Conservation (phyloP, 2,797 vertebrate species). For the Monodelphis domestica region DNA sequence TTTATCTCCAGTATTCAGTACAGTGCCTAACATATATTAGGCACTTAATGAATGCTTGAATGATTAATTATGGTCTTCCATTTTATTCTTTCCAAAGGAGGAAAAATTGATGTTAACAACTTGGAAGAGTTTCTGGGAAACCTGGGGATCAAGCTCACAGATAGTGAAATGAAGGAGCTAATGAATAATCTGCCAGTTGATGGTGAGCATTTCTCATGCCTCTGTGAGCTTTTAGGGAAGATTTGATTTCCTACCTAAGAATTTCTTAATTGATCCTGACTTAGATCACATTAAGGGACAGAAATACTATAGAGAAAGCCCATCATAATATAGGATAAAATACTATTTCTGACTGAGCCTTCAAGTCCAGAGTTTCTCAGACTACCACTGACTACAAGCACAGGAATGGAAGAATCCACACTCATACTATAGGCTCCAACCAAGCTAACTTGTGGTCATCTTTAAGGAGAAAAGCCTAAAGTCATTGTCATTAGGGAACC, state of each 20-base stretch:
- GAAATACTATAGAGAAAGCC: not conserved
- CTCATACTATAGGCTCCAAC: not conserved
- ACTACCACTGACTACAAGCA: not conserved
- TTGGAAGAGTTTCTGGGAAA: constrained; percentile 50
- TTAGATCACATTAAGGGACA: no score
- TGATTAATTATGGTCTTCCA: constrained; percentile 8
- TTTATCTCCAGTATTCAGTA: no score
- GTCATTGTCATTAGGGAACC: not conserved
- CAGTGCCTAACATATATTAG: not conserved
- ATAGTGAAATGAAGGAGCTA: constrained; percentile 59
- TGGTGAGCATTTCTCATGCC: constrained; percentile 55
- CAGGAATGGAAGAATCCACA: not conserved
- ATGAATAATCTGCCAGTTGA: not conserved
- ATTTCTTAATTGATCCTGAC: constrained; percentile 40
- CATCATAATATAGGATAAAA: not conserved
- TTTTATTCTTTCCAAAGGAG: constrained; percentile 64
- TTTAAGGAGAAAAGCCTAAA: not conserved
- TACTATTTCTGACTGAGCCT: not conserved
- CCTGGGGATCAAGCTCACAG: constrained; percentile 61
- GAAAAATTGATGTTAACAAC: constrained; percentile 31
- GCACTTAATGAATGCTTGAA: not conserved
- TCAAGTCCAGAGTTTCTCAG: not conserved
- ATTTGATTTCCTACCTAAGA: constrained; percentile 1
- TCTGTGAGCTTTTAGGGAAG: not conserved
- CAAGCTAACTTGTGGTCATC: not conserved